Conservation (phyloP, 1,140 invertebrate species). For the Drosophila obscura region DNA sequence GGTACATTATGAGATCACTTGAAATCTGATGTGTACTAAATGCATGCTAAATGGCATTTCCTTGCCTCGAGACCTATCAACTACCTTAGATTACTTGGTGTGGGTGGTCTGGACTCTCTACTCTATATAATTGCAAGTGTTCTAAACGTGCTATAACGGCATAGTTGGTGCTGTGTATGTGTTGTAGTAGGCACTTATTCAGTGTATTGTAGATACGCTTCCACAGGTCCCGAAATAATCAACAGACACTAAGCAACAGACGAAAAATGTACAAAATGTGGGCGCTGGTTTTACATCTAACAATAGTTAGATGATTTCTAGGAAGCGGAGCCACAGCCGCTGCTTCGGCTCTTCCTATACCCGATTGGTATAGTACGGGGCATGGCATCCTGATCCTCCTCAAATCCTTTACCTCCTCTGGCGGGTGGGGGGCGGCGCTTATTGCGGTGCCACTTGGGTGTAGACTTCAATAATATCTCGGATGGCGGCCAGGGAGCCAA, state of each 20-base stretch:
- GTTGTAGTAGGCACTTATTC: slow-evolving; percentile 60
- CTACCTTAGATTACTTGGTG: slow-evolving; percentile 32
- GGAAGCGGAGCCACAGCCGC: slow-evolving; percentile 45
- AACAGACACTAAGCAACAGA: slow-evolving; percentile 52
- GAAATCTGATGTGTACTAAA: no score
- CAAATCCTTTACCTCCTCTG: neutral
- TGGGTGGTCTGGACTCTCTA: slow-evolving; percentile 21
- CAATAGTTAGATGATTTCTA: slow-evolving; percentile 76
- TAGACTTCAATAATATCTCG: slow-evolving; percentile 87
- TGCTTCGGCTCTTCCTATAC: slow-evolving; percentile 57
- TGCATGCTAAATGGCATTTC: no score
- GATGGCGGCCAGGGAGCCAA: slow-evolving; percentile 91
- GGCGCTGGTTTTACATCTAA: slow-evolving; percentile 74
- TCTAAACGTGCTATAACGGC: slow-evolving; percentile 70
- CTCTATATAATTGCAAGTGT: slow-evolving; percentile 59
- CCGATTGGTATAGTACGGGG: slow-evolving; percentile 52
- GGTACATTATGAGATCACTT: neutral
- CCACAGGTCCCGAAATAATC: slow-evolving; percentile 29
- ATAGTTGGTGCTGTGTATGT: slow-evolving; percentile 59
- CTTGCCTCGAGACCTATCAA: slow-evolving; percentile 15
- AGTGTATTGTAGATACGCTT: slow-evolving; percentile 38
- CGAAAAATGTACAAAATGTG: slow-evolving; percentile 63
- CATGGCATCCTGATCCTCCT: slow-evolving; percentile 9
- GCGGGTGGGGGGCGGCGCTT: slow-evolving; percentile 1
- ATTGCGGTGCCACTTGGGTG: slow-evolving; percentile 29